Conservation (phyloP, 2,888 invertebrate species). For the Drosophila antonietae region DNA sequence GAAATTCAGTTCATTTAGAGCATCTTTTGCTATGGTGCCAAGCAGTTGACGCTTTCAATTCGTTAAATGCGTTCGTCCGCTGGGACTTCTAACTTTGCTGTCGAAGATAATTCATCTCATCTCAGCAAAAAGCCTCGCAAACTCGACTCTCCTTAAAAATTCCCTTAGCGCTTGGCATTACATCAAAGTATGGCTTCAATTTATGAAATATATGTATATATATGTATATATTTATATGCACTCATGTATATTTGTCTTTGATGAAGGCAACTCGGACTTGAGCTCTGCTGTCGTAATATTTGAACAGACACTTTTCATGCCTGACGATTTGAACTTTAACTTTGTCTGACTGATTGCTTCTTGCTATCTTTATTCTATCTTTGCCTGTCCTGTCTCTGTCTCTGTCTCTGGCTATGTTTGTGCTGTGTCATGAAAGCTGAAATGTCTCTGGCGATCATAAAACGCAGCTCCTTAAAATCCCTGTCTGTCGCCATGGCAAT, state of each 20-base stretch:
- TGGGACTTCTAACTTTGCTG: conserved; percentile 61
- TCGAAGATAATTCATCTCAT: conserved; percentile 69
- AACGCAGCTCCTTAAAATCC: conserved; percentile 44
- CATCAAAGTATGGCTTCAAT: conserved; percentile 44
- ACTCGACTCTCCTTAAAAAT: conserved; percentile 60
- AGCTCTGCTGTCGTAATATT: conserved; percentile 67
- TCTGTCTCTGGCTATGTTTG: neutral
- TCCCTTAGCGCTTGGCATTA: conserved; percentile 57
- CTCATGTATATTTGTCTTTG: conserved; percentile 12
- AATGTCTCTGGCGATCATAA: conserved; percentile 52
- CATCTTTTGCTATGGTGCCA: conserved; percentile 32
- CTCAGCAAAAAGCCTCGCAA: conserved; percentile 44
- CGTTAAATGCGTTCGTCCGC: conserved; percentile 36
- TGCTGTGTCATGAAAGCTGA: conserved; percentile 40
- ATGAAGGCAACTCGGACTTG: conserved; percentile 25
- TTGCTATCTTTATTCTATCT: neutral
- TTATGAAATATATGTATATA: conserved; percentile 13
- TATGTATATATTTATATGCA: conserved; percentile 12
- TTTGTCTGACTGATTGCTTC: conserved; percentile 57
- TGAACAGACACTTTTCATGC: conserved; percentile 69
- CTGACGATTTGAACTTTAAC: conserved; percentile 43
- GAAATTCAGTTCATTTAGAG: neutral
- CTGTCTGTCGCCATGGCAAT: conserved; percentile 43
- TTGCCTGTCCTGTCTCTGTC: too few species aligned
- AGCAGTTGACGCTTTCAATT: conserved; percentile 57